Percentiles rank a stretch among this genome's conserved stretches.
Evolutionary conservation across 2,888 invertebrate genomes (phyloP).

Genomic region (Branchipolynoe longqiensis): DNA sequence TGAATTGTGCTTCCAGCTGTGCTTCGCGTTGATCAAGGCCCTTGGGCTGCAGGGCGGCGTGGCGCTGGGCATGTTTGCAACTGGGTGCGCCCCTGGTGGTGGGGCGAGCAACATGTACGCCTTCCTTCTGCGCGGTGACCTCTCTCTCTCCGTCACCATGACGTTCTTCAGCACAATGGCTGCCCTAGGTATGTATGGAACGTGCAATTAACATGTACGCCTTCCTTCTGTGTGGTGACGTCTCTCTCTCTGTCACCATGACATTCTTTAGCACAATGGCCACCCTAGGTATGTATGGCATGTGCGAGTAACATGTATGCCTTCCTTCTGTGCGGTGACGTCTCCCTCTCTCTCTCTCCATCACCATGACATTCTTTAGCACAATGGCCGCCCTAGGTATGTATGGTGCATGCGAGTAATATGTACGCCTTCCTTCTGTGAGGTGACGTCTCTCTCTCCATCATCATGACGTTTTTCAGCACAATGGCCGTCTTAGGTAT

Average conservation of each 20-base stretch:
- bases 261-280: constrained; percentile 94
- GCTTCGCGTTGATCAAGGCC: constrained; percentile 73
- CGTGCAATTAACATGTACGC: not conserved
- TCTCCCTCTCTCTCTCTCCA: constrained; percentile 94
- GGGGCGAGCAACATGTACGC: constrained; percentile 99
- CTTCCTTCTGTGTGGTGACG: not conserved
- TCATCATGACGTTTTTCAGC: constrained; percentile 96
- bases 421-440: constrained; percentile 90
- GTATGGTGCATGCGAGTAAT: constrained; percentile 94
- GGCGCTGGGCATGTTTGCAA: constrained; percentile 82
- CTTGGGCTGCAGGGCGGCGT: constrained; percentile 72
- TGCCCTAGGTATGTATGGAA: constrained; percentile 89
- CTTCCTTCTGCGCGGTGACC: constrained; percentile 93
- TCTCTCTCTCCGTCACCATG: constrained; percentile 96
- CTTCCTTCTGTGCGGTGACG: constrained; percentile 93
- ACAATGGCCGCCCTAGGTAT: constrained; percentile 92
- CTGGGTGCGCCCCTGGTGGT: constrained; percentile 84
- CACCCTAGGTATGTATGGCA: constrained; percentile 89
- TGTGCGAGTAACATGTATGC: constrained; percentile 97
- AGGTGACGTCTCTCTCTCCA: constrained; percentile 81
- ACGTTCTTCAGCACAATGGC: constrained; percentile 94
- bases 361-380: constrained; percentile 96
- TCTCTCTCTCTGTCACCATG: constrained; percentile 89
- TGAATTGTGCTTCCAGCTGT: constrained; percentile 60
- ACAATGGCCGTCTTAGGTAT: constrained; percentile 88